Base-by-base conservation (phyloP, 1,140 invertebrate species). In the Pogonomyrmex californicus region DNA sequence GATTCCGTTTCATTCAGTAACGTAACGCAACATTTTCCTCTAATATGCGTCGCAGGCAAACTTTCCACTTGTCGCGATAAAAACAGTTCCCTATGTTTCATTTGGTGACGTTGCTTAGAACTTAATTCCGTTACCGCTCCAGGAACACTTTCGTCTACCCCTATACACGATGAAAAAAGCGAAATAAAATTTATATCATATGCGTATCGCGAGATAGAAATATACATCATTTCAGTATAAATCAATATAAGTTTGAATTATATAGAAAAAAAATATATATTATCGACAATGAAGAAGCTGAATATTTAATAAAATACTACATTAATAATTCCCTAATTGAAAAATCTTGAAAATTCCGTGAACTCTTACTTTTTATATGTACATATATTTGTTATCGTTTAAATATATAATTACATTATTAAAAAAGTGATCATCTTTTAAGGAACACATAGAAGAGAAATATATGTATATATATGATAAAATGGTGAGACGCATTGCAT, bases 1-100 rank as follows among this genome's bases (percentile, higher is more conserved):
- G 98, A 98, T 96, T 99, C 99, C 68, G 99, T 99, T 96, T 99
- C 99, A 96, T 99, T 99, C 94, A 99, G 97, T 81, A 99, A 96
- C 75, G 99, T 99, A 87, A 99, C 99, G 87, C 98, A 98, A 96
- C 99, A 99, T 96, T 99, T 99, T 93, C 99, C 99, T 92, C 99
- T 97, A 92, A 99, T 99, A 96, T 99, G 98, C 76, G 99, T 99
- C 70, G 99, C 99, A 58, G 99, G 99, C 93, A 99, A 96, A 41
- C 98, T 99, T 96, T 99, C 99, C 86, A 99, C 98, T 96, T 99
- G 99, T 88, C 99, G 97, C 9, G 99, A 99, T 63, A 99, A 96
- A 96, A 99, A 99, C 89, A 99, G 96, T 96, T 99, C 99, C 91
- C 99, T 97, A 94, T 99, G 99, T 94, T 99, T 99, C 93, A 99